Percentiles rank a stretch among this genome's conserved stretches.
These are phyloP conservation scores for Syndactyla subalaris DNA, from an alignment of 2,797 vertebrate genomes.

Conservation along the genomic window DNA sequence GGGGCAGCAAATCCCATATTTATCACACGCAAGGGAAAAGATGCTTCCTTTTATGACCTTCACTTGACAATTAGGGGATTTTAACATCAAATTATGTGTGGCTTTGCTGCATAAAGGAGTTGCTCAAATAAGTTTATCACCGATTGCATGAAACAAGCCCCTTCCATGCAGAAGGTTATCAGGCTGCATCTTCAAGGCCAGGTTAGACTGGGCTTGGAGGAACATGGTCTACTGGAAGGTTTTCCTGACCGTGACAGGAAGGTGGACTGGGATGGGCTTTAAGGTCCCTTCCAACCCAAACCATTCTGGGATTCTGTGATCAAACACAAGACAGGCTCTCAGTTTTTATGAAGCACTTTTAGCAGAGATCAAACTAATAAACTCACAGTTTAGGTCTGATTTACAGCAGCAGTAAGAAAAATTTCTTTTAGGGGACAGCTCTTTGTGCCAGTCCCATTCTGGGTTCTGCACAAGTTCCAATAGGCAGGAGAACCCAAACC, in stretches of 20 bases:
- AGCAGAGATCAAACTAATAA: background rate
- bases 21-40: accelerated
- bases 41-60: background rate
- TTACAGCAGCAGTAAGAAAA: background rate
- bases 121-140: background rate
- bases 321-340: background rate
- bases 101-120: background rate
- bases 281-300: background rate
- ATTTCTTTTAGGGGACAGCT: accelerated
- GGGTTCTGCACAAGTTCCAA: background rate
- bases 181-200: background rate
- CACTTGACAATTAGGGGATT: background rate
- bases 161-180: background rate
- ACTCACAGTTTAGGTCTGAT: background rate
- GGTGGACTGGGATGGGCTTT: background rate
- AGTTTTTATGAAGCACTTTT: background rate
- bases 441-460: background rate
- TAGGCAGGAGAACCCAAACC: background rate
- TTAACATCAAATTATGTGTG: background rate
- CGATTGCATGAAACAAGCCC: background rate
- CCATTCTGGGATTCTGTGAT: background rate
- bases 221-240: background rate
- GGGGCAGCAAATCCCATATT: background rate
- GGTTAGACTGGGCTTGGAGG: background rate
- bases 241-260: background rate